Conservation (phyloP, 30 jellyfish, hydroid and myxozoan genomes). For the Catostylus mosaicus region DNA sequence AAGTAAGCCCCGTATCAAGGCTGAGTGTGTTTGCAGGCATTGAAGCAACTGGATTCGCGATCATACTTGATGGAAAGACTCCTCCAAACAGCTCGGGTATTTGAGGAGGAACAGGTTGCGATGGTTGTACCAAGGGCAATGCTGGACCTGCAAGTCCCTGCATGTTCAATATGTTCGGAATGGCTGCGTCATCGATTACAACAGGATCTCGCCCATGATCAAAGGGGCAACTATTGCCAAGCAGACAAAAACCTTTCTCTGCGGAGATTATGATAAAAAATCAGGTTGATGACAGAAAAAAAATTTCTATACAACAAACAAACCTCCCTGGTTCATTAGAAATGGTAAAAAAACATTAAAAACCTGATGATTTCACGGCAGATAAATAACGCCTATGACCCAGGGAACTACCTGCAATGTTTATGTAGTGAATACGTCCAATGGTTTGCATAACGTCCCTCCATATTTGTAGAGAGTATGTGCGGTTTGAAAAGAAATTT, state of each 20-base stretch:
- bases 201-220: constrained; percentile 98
- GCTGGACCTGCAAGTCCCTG: constrained; percentile 57
- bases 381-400: too few species aligned
- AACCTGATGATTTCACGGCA: too few species aligned
- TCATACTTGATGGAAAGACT: constrained; percentile 39
- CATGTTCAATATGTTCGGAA: constrained; percentile 81
- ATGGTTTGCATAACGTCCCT: too few species aligned
- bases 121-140: constrained; percentile 69
- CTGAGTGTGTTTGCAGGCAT: constrained; percentile 53
- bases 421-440: too few species aligned
- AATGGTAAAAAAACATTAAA: too few species aligned
- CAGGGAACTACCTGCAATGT: too few species aligned
- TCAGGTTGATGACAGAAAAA: too few species aligned
- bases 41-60: constrained; percentile 77
- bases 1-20: constrained; percentile 80
- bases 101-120: constrained; percentile 38
- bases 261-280: background rate
- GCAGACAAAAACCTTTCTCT: constrained; percentile 95
- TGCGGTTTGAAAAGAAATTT: too few species aligned
- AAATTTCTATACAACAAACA: too few species aligned
- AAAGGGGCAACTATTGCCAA: constrained; percentile 94
- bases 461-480: too few species aligned
- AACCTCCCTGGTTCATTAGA: too few species aligned
- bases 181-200: constrained; percentile 77
- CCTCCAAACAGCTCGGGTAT: constrained; percentile 59